Base-by-base conservation (phyloP, 2,113 vertebrate species). In the Ibidorhyncha struthersii region DNA sequence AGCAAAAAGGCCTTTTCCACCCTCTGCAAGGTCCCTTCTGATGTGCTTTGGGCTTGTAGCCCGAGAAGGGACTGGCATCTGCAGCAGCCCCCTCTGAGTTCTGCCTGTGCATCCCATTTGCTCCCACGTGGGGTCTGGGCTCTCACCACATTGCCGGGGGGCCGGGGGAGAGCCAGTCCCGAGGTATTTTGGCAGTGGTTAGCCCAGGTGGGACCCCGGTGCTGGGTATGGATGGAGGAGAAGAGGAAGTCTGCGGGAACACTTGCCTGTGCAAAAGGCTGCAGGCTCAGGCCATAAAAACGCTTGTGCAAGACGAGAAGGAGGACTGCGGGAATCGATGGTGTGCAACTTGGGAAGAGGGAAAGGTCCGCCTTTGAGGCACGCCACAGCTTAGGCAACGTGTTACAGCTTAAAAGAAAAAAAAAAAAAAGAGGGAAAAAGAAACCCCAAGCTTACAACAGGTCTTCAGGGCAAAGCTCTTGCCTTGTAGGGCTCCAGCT, bases 101-200 rank as follows among this genome's bases (percentile, higher is more conserved):
- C 26, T 38, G 4, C 7, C 23, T 5, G 38, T 8, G 19, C 25
- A 70, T 45, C 76, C 3, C 29, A 7, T 14, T 56, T 71, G 17
- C 7, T 16, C 27, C 4, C 9, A 7, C 0, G 0, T 40, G 71
- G 0, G 0, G 11, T 41, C 30, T 0, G 23, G 56, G 30, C 61
- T 73, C n/a, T 38, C 25, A 5, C 3, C 16, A 14, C 9, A 6
- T 4, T 4, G 1, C 43, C 19, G 43, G 45, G 27, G 41, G 41
- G 6, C 34, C 2, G 0, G 23, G 38, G 30, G 6, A 61, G 58
- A 62, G n/a, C 5, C 65, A 69, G 20, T 67, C 73, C 65, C 0
- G 1, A 27, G 49, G 81, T 49, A 6, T 8, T 27, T 72, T 10
- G 2, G 1, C 26, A 32, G 84, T 5, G 0, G 25, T 67, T 70